Conservation (phyloP, 2,888 invertebrate species). For the Pachliopta kotzebuea region DNA sequence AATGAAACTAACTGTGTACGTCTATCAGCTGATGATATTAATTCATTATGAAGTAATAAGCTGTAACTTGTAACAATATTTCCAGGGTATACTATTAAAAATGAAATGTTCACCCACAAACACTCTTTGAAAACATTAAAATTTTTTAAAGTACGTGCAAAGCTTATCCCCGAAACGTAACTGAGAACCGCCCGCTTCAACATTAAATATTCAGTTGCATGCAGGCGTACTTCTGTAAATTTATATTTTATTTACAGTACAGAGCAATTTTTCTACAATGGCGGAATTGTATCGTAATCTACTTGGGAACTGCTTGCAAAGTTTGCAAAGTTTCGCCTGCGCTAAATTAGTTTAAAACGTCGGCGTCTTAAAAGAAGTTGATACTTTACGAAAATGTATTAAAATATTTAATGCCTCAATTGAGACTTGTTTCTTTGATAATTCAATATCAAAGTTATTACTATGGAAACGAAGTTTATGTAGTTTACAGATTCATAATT, state of each 20-base stretch:
- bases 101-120: too few species aligned
- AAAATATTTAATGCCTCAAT: not conserved
- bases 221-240: not conserved
- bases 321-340: not conserved
- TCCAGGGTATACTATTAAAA: too few species aligned
- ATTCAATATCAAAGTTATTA: not conserved
- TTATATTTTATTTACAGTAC: constrained; percentile 2
- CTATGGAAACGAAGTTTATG: not conserved
- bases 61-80: too few species aligned
- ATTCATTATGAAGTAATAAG: too few species aligned
- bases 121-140: not conserved
- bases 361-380: not conserved
- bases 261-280: constrained; percentile 15
- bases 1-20: too few species aligned
- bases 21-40: too few species aligned
- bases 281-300: constrained; percentile 6
- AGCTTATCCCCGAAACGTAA: not conserved
- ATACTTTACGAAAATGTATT: not conserved
- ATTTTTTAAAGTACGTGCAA: not conserved
- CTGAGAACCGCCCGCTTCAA: not conserved
- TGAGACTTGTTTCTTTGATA: not conserved
- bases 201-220: constrained; percentile 9
- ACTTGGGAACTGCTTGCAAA: constrained; percentile 2
- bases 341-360: constrained; percentile 2
- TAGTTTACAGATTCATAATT: not conserved